Evolutionary conservation across 2,113 vertebrate species (phyloP), one percentile per base, ranked within the genome.

Genomic region (Holacanthus passer): DNA sequence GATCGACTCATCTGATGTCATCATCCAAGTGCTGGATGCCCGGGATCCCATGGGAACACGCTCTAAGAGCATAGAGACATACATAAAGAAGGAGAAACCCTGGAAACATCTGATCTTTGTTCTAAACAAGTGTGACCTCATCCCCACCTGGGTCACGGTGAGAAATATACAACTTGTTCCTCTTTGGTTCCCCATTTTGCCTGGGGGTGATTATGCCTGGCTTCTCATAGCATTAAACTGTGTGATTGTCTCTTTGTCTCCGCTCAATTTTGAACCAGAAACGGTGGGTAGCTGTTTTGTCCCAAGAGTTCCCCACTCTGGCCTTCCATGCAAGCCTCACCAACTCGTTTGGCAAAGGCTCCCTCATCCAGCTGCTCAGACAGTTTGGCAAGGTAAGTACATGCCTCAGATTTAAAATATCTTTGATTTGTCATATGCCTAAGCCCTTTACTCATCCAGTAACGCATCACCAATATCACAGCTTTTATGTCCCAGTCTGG

Each of bases 61-160:
- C 12, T 99, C 98, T 6, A 92, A 96, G 78, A 98, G 96, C 5
- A 98, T 99, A 29, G 98, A 99, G 91, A 72, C 94, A 5, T 99
- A 98, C n/a, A 65, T 99, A 65, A 99, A 97, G 90, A 99, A 98
- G 89, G 98, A 99, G 91, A 99, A 99, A 59, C 91, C 95, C 13
- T 99, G 98, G 98, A 99, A 99, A 73, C 97, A 99, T 78, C 95
- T 99, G 13, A 97, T 99, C 88, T 99, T 99, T 89, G 97, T 99
- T 73, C 94, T 99, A 12, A 99, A 99, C 91, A 99, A 99, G 78
- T 99, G 98, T 93, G 98, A 99, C 84, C 97, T 99, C 48, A 93
- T 99, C 92, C 98, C 98, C 39, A 95, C 98, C 66, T 99, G 98
- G 98, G 98, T 96, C 73, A 99, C 98, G 9, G 98, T 99, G 93